A percentile compares a stretch with the other conserved stretches of the same genome.
These are phyloP conservation scores for Remorina albescens DNA, from an alignment of 2,797 vertebrate genomes.

Conservation along the genomic window DNA sequence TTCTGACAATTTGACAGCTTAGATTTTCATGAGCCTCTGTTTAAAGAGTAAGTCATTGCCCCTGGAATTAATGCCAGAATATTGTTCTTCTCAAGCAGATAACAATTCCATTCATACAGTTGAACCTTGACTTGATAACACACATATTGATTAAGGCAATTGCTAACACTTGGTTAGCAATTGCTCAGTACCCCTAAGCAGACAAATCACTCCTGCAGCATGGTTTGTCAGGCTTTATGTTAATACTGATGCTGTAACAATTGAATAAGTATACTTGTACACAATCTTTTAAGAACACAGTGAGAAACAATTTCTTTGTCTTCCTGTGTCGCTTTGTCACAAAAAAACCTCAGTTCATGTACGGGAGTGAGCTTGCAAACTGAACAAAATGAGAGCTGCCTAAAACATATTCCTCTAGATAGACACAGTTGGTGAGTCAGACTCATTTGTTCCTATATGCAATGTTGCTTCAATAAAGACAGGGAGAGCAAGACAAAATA, in stretches of 20 bases:
- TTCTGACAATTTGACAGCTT: constrained; percentile 72
- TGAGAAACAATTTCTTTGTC: not conserved
- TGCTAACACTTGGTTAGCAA: constrained; percentile 43
- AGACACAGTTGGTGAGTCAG: constrained; percentile 18
- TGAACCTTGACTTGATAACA: constrained; percentile 45
- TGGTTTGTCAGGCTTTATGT: constrained; percentile 1
- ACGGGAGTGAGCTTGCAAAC: not conserved
- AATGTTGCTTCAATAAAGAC: constrained; percentile 38
- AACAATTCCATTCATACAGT: constrained; percentile 46
- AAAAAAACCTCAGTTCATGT: constrained; percentile 5
- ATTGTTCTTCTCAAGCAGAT: constrained; percentile 53
- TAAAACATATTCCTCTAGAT: constrained; percentile 20
- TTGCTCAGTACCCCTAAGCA: constrained; percentile 11
- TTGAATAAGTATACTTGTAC: not conserved
- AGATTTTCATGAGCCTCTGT: constrained; percentile 67
- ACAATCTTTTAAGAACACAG: not conserved
- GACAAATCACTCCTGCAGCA: constrained; percentile 22
- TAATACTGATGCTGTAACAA: not conserved
- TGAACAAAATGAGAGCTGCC: constrained; percentile 29
- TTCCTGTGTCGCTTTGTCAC: not conserved
- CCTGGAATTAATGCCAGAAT: constrained; percentile 59
- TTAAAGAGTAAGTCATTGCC: constrained; percentile 61
- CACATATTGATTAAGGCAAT: constrained; percentile 65
- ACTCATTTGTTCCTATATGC: constrained; percentile 37
- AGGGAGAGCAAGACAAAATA: constrained; percentile 4